These are phyloP conservation scores for Hippopotamus amphibius DNA, from an alignment of 2,113 vertebrate species.

Conservation along the genomic window DNA sequence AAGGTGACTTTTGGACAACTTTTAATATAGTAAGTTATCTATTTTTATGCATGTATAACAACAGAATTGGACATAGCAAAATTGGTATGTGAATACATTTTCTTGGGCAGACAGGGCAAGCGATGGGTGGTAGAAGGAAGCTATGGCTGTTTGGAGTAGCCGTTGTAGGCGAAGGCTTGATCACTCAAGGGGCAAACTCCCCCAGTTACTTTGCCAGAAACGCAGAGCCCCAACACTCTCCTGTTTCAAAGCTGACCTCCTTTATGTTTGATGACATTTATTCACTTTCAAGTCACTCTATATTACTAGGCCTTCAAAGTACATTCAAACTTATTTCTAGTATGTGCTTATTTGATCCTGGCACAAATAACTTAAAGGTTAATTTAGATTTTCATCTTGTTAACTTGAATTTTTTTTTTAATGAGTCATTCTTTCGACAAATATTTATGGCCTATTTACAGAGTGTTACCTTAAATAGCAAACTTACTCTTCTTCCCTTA, in stretches of 20 bases:
- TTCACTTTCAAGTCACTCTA: neutral
- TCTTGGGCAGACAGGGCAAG: neutral
- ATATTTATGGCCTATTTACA: constrained; percentile 64
- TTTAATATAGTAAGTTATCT: neutral
- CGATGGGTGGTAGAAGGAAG: neutral
- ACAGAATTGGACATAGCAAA: neutral
- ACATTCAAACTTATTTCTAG: neutral
- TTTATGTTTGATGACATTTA: neutral
- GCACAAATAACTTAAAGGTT: constrained; percentile 58
- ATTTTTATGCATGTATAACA: neutral
- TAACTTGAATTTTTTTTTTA: constrained; percentile 45
- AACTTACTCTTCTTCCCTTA: constrained; percentile 14
- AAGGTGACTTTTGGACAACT: neutral
- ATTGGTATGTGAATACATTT: neutral
- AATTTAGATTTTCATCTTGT: constrained; percentile 61
- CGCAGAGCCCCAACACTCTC: neutral
- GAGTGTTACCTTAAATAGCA: constrained; percentile 51
- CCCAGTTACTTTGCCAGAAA: neutral
- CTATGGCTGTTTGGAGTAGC: neutral
- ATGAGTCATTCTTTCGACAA: constrained; percentile 67
- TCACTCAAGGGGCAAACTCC: too few relatives aligned
- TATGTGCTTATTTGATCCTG: neutral
- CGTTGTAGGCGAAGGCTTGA: neutral
- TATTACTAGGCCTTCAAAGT: neutral
- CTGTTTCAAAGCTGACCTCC: neutral